These are phyloP conservation scores for Pyralis farinalis DNA, from an alignment of 2,888 invertebrate species.

Conservation along the genomic window DNA sequence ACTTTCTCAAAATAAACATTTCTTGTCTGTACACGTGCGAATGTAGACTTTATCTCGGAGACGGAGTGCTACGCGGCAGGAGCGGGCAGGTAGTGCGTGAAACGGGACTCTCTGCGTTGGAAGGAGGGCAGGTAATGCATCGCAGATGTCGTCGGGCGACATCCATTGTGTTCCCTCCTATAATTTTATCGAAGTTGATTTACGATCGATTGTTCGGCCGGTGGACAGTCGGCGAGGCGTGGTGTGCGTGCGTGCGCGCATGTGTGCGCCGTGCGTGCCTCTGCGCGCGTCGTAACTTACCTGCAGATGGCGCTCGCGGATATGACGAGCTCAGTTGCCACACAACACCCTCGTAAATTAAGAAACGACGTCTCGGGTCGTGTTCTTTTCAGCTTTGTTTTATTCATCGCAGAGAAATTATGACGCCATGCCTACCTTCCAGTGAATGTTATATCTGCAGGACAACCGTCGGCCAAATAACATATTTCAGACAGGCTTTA, in stretches of 20 bases:
- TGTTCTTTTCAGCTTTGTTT: constrained; percentile 59
- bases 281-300: constrained; percentile 44
- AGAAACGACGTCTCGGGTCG: constrained; percentile 58
- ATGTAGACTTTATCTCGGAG: constrained; percentile 76
- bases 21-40: constrained; percentile 75
- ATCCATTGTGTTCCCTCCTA: constrained; percentile 79
- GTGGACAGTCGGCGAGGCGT: constrained; percentile 65
- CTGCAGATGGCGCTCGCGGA: constrained; percentile 68
- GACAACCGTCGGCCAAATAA: not conserved
- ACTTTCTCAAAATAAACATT: constrained; percentile 75
- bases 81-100: constrained; percentile 55
- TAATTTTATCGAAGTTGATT: constrained; percentile 81
- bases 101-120: constrained; percentile 65
- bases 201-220: constrained; percentile 79
- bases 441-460: not conserved
- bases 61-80: constrained; percentile 55
- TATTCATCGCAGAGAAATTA: constrained; percentile 48
- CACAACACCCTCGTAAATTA: constrained; percentile 74
- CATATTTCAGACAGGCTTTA: not conserved
- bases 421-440: constrained; percentile 24
- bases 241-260: constrained; percentile 62
- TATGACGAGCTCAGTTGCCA: constrained; percentile 50
- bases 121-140: constrained; percentile 62
- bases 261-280: constrained; percentile 51
- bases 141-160: constrained; percentile 58